Conservation (phyloP, 37 sponge, comb jelly and placozoan genomes). For the Chondrosia reniformis region DNA sequence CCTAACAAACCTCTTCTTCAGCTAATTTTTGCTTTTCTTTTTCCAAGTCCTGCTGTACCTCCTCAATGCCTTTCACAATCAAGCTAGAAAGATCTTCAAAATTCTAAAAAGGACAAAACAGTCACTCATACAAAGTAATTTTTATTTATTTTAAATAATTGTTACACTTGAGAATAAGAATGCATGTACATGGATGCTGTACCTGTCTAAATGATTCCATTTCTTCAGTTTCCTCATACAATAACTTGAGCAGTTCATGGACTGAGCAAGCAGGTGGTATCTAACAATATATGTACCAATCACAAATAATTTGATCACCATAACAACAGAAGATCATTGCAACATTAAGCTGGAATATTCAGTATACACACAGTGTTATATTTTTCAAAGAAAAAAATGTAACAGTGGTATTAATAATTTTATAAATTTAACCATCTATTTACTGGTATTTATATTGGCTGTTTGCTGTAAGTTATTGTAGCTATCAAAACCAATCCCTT, state of each 20-base stretch:
- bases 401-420: too few relatives aligned
- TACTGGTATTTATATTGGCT: too few relatives aligned
- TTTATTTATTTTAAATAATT: neutral
- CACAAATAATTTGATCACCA: neutral
- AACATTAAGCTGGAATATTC: too few relatives aligned
- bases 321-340: neutral
- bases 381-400: too few relatives aligned
- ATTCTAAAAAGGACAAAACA: constrained; percentile 21
- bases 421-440: too few relatives aligned
- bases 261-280: constrained; percentile 28
- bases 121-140: neutral
- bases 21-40: constrained; percentile 54
- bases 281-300: neutral
- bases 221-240: constrained; percentile 9
- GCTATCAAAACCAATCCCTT: too few relatives aligned
- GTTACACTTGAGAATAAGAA: too few relatives aligned
- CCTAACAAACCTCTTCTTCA: constrained; percentile 63
- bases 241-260: constrained; percentile 28
- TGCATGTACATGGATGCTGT: too few relatives aligned
- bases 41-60: constrained; percentile 48
- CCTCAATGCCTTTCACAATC: constrained; percentile 61
- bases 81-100: constrained; percentile 61
- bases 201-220: neutral
- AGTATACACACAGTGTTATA: too few relatives aligned
- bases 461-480: too few relatives aligned